Base-by-base conservation (phyloP, 2,797 vertebrate genomes). In the Brotula barbata region DNA sequence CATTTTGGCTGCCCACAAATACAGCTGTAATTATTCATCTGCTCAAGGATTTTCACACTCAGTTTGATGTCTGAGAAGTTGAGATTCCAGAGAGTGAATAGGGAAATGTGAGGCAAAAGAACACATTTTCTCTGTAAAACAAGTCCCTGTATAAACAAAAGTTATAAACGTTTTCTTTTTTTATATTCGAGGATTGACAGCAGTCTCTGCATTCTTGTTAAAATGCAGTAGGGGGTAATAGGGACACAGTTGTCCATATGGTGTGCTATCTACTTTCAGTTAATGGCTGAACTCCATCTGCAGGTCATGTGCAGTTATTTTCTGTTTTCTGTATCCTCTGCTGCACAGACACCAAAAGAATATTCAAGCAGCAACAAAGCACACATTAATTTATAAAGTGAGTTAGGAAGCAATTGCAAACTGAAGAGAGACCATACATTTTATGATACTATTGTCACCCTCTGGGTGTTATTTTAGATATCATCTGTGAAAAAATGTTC, bases 211-310 rank as follows among this genome's bases (percentile, higher is more conserved):
- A 80, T 76, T 85, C 77, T 58, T 74, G 64, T 49, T 46, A 59
- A 52, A 61, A 73, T 61, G 60, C 45, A 58, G 75, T 5, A 39
- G 55, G 8, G 48, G n/a, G 36, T 54, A 48, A 53, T 45, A 48
- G 39, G 48, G 42, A 70, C 40, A 28, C 44, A n/a, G 51, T 20
- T 10, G 77, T 70, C 82, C 85, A 85, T 80, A 83, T 87, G 88
- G 82, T 52, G 47, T 20, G 74, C 69, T 74, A 78, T 88, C 76
- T 80, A 58, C 74, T 89, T 85, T 83, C 84, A 71, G 34, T 50
- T 85, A 78, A 85, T 80, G 58, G 67, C 49, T 77, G 45, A 68
- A 68, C 69, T 74, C 60, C 11, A 36, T 3, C 17, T 39, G 69
- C 39, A 61, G 79, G 69, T 76, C 75, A 58, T 44, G 51, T 69